Percentiles rank a stretch among this genome's conserved stretches.
phyloP scores from a whole-genome alignment of 2,888 invertebrate genomes.

The Axea sp. region DNA sequence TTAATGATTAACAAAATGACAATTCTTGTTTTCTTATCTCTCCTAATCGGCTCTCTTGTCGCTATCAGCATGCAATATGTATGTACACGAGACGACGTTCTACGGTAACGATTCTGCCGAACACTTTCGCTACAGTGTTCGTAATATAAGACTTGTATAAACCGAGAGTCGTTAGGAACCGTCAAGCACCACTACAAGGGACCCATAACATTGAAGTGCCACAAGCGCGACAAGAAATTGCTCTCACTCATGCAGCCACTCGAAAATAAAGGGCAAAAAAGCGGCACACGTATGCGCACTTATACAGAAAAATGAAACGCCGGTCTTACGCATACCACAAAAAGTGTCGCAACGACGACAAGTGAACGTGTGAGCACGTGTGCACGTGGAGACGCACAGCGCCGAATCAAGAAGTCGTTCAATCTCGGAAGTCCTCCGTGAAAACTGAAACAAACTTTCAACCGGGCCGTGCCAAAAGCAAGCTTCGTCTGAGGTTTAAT shows the following conservation, averaged over 20 bases:
- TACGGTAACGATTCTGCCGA: constrained; percentile 24
- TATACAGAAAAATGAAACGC: constrained; percentile 7
- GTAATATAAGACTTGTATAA: constrained; percentile 52
- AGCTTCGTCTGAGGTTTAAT: constrained; percentile 14
- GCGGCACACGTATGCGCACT: constrained; percentile 28
- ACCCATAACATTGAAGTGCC: constrained; percentile 56
- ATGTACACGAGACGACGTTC: constrained; percentile 22
- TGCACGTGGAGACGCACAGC: constrained; percentile 6
- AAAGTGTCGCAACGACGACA: constrained; percentile 4
- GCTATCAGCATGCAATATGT: constrained; percentile 14
- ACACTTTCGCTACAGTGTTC: constrained; percentile 41
- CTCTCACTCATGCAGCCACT: constrained; percentile 59
- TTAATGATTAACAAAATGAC: constrained; percentile 15
- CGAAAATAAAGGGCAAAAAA: constrained; percentile 41
- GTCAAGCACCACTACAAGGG: constrained; percentile 47
- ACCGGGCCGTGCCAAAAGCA: constrained; percentile 32
- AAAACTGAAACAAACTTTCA: constrained; percentile 55
- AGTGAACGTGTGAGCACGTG: too few relatives aligned
- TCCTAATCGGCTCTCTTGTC: constrained; percentile 17
- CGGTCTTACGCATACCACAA: constrained; percentile 16
- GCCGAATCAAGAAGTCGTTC: constrained; percentile 49
- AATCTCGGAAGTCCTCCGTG: constrained; percentile 39
- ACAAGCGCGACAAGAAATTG: constrained; percentile 62
- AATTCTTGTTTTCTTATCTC: constrained; percentile 34
- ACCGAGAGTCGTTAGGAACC: constrained; percentile 54